Conservation (phyloP, 2,888 invertebrate species). For the Callyntrura sp. region DNA sequence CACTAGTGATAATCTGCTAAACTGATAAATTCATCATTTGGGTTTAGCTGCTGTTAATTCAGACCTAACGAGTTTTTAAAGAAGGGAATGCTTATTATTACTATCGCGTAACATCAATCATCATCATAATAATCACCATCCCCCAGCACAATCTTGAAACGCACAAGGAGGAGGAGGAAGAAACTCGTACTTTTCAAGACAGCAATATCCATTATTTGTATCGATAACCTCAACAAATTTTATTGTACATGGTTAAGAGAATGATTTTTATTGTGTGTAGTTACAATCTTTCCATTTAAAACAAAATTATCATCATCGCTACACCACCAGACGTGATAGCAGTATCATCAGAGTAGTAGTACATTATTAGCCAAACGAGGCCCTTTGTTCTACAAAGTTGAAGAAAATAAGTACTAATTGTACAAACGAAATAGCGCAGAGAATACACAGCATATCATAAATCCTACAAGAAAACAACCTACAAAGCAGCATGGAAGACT, state of each 20-base stretch:
- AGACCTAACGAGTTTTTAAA: constrained; percentile 44
- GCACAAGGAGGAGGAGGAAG: neutral
- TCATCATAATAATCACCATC: neutral
- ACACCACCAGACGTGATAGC: neutral
- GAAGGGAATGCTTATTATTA: neutral
- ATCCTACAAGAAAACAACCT: constrained; percentile 66
- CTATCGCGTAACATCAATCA: neutral
- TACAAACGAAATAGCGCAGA: neutral
- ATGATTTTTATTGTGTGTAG: neutral
- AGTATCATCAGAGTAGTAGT: neutral
- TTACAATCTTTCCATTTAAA: neutral
- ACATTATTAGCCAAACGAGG: neutral
- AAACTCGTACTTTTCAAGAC: constrained; percentile 1
- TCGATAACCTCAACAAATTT: neutral
- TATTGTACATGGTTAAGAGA: neutral
- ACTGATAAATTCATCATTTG: constrained; percentile 32
- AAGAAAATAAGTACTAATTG: neutral
- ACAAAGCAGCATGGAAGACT: constrained; percentile 81
- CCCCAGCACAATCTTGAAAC: neutral
- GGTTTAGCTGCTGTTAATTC: neutral
- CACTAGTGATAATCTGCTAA: neutral
- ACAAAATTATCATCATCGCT: neutral
- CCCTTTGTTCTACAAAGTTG: neutral
- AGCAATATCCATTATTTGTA: neutral
- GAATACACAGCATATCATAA: neutral